Base-by-base conservation (phyloP, 2,888 invertebrate species). In the Sabellastarte sp. region DNA sequence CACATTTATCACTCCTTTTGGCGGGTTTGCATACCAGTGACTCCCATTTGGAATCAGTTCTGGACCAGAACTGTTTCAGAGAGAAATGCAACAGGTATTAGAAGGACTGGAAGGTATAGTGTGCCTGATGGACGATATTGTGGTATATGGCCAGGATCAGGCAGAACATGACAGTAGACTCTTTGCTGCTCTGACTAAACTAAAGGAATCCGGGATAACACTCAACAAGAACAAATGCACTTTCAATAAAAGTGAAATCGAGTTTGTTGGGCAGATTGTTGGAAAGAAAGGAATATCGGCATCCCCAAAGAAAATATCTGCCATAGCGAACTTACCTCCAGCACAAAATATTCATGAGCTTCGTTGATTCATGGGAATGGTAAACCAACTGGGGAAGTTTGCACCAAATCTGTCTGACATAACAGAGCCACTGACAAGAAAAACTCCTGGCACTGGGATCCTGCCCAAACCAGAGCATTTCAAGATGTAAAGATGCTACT, bases 401-500 rank as follows among this genome's bases (percentile, higher is more conserved):
- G 5, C 66, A 3, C 63, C 62, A 2, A 61, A 66, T n/a, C 55
- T 69, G 1, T 60, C 67, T 15, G 61, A 64, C 1, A 55, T 63
- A 1, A 50, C 51, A 2, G 32, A 61, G 2, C 69, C 66, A 10
- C 55, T 70, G 1, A 57, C 29, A 64, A 65, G 24, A 66, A 70
- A 50, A 55, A 63, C 10, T 56, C 26, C 0, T 73, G 64, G 64
- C 32, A 24, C 4, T 73, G 72, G 72, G 26, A 60, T 1, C n/a
- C 26, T 0, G 28, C 62, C 1, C 73, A 76, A 56, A 57, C 68
- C 26, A 32, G 63, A 2, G 59, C 67, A 30, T 76, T 73, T 30
- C 15, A 3, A 20, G 28, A 33, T 3, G 28, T 58, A 1, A 63
- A 63, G 24, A 26, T 2, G 20, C n/a, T 51, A 24, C 20, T 60